These are phyloP conservation scores for Ambastaia sidthimunki DNA, from an alignment of 2,797 vertebrate genomes.

Conservation along the genomic window DNA sequence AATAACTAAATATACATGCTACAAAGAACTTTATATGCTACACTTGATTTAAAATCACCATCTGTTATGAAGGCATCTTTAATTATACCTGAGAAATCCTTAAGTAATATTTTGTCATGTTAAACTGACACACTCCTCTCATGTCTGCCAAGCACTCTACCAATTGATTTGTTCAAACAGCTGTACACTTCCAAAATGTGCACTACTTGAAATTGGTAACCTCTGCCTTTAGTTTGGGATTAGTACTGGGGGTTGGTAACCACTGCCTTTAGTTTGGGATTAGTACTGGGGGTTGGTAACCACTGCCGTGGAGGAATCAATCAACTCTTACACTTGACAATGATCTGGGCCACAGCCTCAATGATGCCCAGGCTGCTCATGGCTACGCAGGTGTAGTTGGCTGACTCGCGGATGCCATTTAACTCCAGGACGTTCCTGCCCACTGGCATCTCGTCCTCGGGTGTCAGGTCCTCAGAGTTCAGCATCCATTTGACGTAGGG, in stretches of 20 bases:
- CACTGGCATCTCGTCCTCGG: conserved; percentile 99
- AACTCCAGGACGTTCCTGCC: conserved; percentile 96
- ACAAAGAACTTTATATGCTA: not conserved
- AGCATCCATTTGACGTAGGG: conserved; percentile 99
- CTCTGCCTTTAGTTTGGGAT: too few relatives aligned
- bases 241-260: too few relatives aligned
- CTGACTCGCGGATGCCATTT: conserved; percentile 93
- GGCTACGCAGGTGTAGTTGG: conserved; percentile 99
- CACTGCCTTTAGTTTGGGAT: too few relatives aligned
- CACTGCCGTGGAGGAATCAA: not conserved
- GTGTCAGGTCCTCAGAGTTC: conserved; percentile 93
- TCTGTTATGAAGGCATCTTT: too few relatives aligned
- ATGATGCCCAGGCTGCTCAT: conserved; percentile 99
- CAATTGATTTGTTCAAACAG: too few relatives aligned
- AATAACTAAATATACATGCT: not conserved
- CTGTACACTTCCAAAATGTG: too few relatives aligned
- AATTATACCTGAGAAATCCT: too few relatives aligned
- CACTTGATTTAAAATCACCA: not conserved
- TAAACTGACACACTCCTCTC: too few relatives aligned
- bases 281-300: too few relatives aligned
- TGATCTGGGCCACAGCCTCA: conserved; percentile 95
- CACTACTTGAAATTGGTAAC: too few relatives aligned
- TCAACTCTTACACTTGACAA: conserved; percentile 92
- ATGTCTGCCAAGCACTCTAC: too few relatives aligned
- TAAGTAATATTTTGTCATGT: not conserved